Evolutionary conservation across 2,113 vertebrate genomes (phyloP), one percentile per base, ranked within the genome.

Genomic region (Vanacampus margaritifer): DNA sequence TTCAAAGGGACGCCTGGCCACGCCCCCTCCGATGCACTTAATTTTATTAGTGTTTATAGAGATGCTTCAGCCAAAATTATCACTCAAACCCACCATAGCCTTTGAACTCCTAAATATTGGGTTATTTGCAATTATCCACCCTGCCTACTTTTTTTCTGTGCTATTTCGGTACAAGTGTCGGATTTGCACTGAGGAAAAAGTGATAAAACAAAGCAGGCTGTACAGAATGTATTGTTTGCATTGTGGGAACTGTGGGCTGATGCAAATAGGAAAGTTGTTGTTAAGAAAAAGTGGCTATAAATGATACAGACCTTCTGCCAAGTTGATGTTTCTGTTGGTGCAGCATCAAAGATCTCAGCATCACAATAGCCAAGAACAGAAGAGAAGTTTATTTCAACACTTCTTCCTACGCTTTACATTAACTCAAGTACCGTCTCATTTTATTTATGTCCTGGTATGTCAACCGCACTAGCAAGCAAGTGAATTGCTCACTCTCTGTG

Each of bases 21-120:
- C 92, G 83, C 92, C 92, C 94, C 92, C 91, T 91, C 74, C 91
- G 89, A 93, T 90, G 93, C 93, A 93, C 95, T 95, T 95, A 94
- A 95, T 95, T 96, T 96, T 95, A 96, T 95, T 94, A 95, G 93
- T 93, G 93, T 96, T 96, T 94, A 94, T 93, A 92, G 87, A 84
- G 92, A 92, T 85, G 89, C 93, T 90, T 80, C 78, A 81, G 81
- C 83, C 83, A 84, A 87, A 89, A 90, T 90, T 82, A 87, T 89
- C 86, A 86, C 84, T 83, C 78, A 76, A 86, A 82, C 81, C 79
- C 80, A 80, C 83, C 79, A 72, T 72, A 84, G 82, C 84, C 89
- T 88, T 89, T 91, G 84, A 91, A 90, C 87, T 89, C 64, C 43
- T 78, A 84, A 84, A 84, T 86, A 87, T 87, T 84, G 84, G 80